Base-by-base conservation (phyloP, 1,140 invertebrate species). In the Temnothorax nylanderi region DNA sequence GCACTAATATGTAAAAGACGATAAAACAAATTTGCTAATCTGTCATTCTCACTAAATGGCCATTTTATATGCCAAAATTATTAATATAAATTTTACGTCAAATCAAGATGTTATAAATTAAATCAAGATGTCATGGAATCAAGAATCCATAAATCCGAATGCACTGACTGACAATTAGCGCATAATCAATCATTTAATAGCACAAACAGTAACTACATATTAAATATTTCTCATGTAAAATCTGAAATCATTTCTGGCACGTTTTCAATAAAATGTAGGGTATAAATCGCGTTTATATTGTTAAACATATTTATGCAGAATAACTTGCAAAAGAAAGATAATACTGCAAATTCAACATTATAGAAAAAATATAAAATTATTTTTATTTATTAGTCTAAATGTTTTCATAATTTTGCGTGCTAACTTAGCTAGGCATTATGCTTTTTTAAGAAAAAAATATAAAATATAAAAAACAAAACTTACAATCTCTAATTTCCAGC, bases 131-230 rank as follows among this genome's bases (percentile, higher is more conserved):
- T 26, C 41, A 69, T 8, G 13, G 13, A 32, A 71, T 54, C 47
- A 54, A 71, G 1, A 81, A 81, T 56, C 16, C 47, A 71, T 81
- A 69, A 81, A 81, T 72, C 26, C 13, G 0, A 80, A 51, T 37
- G 32, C 32, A 32, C 8, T 56, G 37, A 81, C 18, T 41, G n/a
- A 51, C n/a, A 69, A 81, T 69, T 41, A 69, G 32, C 47, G 64
- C 32, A 81, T 44, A 56, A 81, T 41, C 49, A 71, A 81, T 71
- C 78, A 81, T 81, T 56, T 41, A 81, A 41, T 81, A 71, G 21
- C 16, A 81, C 21, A 71, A 71, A 81, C 65, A 37, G 13, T 77
- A 16, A 37, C 10, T 58, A 6, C 41, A 7, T 37, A 21, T 49
- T 32, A 81, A 81, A 71, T 81, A 71, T 71, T 41, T 18, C 37